phyloP scores from a whole-genome alignment of 1,140 invertebrate genomes.

The Vanessa tameamea region DNA sequence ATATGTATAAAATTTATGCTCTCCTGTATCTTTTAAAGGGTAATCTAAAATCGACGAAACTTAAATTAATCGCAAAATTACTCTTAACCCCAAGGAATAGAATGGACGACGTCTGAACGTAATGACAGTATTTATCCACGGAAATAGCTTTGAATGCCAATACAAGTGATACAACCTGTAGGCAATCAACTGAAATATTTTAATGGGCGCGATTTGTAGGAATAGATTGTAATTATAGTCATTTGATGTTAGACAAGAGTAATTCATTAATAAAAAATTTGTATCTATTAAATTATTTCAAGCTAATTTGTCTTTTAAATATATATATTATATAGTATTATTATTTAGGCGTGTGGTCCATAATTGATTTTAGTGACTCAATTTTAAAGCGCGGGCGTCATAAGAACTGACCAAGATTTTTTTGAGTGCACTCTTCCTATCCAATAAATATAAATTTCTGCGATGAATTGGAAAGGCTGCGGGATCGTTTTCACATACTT shows the following conservation, averaged over 20 bases:
- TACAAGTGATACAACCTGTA: constrained; percentile 7
- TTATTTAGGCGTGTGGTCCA: too few species aligned
- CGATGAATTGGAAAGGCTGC: too few species aligned
- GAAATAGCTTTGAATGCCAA: constrained; percentile 44
- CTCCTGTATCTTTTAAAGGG: not conserved
- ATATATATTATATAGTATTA: too few species aligned
- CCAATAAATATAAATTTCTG: too few species aligned
- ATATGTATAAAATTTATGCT: not conserved
- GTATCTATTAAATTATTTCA: too few species aligned
- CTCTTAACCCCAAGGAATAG: not conserved
- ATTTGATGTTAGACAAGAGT: not conserved
- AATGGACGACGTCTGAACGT: not conserved
- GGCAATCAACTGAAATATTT: constrained; percentile 13
- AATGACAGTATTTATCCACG: constrained; percentile 73
- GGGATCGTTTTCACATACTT: too few species aligned
- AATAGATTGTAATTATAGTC: not conserved
- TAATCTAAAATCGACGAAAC: not conserved
- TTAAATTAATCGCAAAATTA: not conserved
- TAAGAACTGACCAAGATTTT: too few species aligned
- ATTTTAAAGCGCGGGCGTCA: too few species aligned
- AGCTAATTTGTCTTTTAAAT: too few species aligned
- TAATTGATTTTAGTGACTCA: too few species aligned
- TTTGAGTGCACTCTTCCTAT: too few species aligned
- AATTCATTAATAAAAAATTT: too few species aligned
- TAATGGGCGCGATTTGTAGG: constrained; percentile 14